Evolutionary conservation across 92 coral and sea anemone genomes (phyloP).

Genomic region (Micromussa lordhowensis): DNA sequence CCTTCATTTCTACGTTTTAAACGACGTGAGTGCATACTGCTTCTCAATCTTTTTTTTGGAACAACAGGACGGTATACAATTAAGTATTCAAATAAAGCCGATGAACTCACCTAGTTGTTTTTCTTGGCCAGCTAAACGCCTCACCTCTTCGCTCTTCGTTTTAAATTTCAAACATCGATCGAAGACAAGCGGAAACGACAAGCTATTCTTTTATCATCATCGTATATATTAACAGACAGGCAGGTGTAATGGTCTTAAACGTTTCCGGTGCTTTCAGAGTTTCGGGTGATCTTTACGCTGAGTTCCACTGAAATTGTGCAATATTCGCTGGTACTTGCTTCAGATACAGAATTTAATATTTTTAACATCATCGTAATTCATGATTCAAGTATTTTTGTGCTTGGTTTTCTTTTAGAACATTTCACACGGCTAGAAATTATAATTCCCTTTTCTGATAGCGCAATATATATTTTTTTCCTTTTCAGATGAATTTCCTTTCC

Average conservation of each 20-base stretch:
- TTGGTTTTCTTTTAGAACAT: too few species aligned
- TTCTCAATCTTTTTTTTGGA: neutral
- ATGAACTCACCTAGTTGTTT: neutral
- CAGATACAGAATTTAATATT: too few species aligned
- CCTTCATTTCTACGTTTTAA: neutral
- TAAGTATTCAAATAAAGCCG: neutral
- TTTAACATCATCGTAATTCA: too few species aligned
- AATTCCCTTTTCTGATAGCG: too few species aligned
- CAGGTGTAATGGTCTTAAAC: slow-evolving; percentile 14
- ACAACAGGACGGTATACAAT: neutral
- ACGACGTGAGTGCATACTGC: neutral
- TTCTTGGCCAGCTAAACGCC: neutral
- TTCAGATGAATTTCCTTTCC: too few species aligned
- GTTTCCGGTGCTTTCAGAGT: neutral
- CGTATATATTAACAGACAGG: neutral
- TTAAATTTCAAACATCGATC: slow-evolving; percentile 1
- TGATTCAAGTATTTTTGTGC: too few species aligned
- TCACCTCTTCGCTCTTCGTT: neutral
- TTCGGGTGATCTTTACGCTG: neutral
- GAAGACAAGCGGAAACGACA: slow-evolving; percentile 16
- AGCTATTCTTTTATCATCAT: neutral
- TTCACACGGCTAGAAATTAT: too few species aligned
- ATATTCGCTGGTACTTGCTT: neutral
- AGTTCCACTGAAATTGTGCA: neutral
- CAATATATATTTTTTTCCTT: too few species aligned